Evolutionary conservation across 2,888 invertebrate species (phyloP).

Genomic region (Cecidostiba fungosa): DNA sequence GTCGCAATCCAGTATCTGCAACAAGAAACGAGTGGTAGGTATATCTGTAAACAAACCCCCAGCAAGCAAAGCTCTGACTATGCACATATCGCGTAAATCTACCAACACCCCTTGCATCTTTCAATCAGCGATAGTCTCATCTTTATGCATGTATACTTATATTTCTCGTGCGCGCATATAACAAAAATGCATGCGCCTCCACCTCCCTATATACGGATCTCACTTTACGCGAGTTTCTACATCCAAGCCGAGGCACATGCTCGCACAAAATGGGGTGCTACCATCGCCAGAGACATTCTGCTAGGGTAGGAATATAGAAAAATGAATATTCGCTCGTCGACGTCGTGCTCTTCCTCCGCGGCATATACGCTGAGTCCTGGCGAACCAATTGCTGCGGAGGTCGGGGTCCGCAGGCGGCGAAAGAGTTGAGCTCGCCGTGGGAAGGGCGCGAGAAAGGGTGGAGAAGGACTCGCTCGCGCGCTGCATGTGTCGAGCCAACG

Average conservation of each 20-base stretch:
- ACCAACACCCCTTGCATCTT: constrained; percentile 11
- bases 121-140: constrained; percentile 48
- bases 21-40: not conserved
- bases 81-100: not conserved
- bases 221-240: not conserved
- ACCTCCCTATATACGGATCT: not conserved
- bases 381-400: constrained; percentile 35
- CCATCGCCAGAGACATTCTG: not conserved
- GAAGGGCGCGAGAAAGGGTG: constrained; percentile 7
- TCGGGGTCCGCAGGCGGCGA: not conserved
- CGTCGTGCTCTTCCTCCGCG: not conserved
- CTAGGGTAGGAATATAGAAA: not conserved
- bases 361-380: constrained; percentile 22
- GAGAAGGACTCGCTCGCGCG: not conserved
- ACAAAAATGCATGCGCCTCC: constrained; percentile 29
- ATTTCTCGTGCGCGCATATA: constrained; percentile 6
- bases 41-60: not conserved
- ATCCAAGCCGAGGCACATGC: not conserved
- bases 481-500: not conserved
- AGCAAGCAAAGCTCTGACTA: not conserved
- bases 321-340: constrained; percentile 52
- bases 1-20: not conserved
- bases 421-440: not conserved
- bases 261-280: constrained; percentile 9
- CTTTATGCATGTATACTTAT: constrained; percentile 30